Base-by-base conservation (phyloP, 2,888 invertebrate genomes). In the Danaus chrysippus region DNA sequence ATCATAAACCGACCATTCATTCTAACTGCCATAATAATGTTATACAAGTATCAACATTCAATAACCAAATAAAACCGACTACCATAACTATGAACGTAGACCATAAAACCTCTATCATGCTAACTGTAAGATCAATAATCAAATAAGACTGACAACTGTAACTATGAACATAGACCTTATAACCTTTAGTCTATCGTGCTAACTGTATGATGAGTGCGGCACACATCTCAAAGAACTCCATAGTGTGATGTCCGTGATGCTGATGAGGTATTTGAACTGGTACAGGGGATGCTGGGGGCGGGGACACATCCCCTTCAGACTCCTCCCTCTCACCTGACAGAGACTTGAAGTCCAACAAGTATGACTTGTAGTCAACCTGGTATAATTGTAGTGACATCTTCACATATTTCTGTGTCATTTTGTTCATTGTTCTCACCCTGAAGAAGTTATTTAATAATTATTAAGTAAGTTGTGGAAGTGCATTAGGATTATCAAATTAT, bases 211-310 rank as follows among this genome's bases (percentile, higher is more conserved):
- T 99, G 54, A 99, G 93, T 2, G 98, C 97, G 17, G 99, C 98
- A 87, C 99, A 99, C 98, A 99, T 99, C 92, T 99, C 99, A 81
- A 99, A 99, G 92, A 99, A 99, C 91, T 99, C 99, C 97, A 99
- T 98, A 1, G 99, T 99, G 84, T 98, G 98, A 80, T 99, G 98
- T 0, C 96, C 96, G 23, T 92, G 92, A 0, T 82, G 77, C 44
- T 70, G 71, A n/a, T 73, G 69, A 1, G 75, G 75, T 11, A 68
- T 71, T 56, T 73, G 66, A 17, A 70, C 69, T 2, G 73, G 73
- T 11, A 69, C 78, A 2, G 81, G 70, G 23, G 84, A 68, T 11
- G 78, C 68, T 44, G 81, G 70, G 54, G 85, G 75, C 41, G 76
- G 69, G 0, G 85, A 82, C 1, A 71, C 69, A 43, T 88, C 89